Base-by-base conservation (phyloP, 2,113 vertebrate genomes). In the Tyto alba region DNA sequence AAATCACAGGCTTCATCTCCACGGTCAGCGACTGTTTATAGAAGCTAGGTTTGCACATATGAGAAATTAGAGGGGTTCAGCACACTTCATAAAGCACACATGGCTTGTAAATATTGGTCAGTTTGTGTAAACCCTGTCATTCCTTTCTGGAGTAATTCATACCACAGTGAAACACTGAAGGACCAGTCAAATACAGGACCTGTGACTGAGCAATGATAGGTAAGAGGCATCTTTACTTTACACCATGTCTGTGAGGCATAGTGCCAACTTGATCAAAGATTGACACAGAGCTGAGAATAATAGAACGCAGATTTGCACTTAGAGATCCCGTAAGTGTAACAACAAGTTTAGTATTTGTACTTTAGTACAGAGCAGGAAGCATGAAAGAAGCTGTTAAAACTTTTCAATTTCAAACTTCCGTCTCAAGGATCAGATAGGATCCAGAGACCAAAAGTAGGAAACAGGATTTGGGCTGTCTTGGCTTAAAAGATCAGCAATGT, bases 291-390 rank as follows among this genome's bases (percentile, higher is more conserved):
- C 8, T 78, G 38, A 73, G 71, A 29, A 17, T 27, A 62, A 52
- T 0, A 34, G 55, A 73, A 77, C 78, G 41, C 30, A 34, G 3
- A 40, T 73, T 68, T 82, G 21, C 8, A 40, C 41, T 52, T 23
- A 18, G 5, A 62, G 40, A 52, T 67, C 36, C 26, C 1, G 0
- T 19, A 72, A 50, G 16, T 1, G 2, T 9, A 60, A n/a, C 17
- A 41, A 71, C 11, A 52, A 73, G n/a, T 57, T 53, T 25, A 66
- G 62, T 76, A 16, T 9, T 41, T 71, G 34, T n/a, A 45, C 45
- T 59, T 72, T 30, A 52, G 38, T 30, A 52, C 6, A 36, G 29
- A 53, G 34, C 13, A 69, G 16, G 43, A 95, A 78, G 26, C 72
- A 48, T 30, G 57, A 90, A 56, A 34, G 55, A 63, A 63, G 21